Evolutionary conservation across 2,797 vertebrate genomes (phyloP).

Genomic region (Phyllotis vaccarum): DNA sequence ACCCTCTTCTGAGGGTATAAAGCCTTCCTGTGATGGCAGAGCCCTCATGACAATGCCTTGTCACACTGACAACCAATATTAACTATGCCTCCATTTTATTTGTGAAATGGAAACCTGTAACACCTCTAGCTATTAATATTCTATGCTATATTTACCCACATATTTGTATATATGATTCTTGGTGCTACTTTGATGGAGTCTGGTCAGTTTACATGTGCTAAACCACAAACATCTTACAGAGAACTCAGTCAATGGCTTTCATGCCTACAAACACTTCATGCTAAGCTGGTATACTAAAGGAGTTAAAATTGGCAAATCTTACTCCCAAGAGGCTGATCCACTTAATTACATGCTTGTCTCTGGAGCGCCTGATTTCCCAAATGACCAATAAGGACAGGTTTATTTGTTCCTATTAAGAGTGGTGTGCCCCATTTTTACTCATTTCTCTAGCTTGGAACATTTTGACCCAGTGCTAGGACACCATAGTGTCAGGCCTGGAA

Average conservation of each 20-base stretch:
- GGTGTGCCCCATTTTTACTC: not conserved
- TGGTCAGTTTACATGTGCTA: too few species aligned
- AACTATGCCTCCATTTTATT: not conserved
- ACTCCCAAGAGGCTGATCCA: not conserved
- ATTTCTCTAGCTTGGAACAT: not conserved
- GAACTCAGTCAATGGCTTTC: not conserved
- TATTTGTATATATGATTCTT: too few species aligned
- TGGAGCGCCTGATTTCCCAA: conserved; percentile 16
- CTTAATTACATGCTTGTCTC: not conserved
- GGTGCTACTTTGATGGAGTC: not conserved
- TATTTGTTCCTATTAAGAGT: not conserved
- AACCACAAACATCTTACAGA: not conserved
- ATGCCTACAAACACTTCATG: not conserved
- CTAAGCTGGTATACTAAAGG: too few species aligned
- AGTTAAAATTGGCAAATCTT: not conserved
- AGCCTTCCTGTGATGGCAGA: not conserved
- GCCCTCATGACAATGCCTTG: not conserved
- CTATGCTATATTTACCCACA: not conserved
- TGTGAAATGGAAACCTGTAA: not conserved
- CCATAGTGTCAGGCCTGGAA: not conserved
- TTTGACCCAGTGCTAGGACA: not conserved
- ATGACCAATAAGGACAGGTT: not conserved
- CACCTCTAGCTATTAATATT: not conserved
- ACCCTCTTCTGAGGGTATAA: not conserved
- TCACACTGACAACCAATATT: not conserved